A percentile compares a stretch with the other conserved stretches of the same genome.
phyloP scores from a whole-genome alignment of 1,140 invertebrate genomes.

The Drosophila baimaii region DNA sequence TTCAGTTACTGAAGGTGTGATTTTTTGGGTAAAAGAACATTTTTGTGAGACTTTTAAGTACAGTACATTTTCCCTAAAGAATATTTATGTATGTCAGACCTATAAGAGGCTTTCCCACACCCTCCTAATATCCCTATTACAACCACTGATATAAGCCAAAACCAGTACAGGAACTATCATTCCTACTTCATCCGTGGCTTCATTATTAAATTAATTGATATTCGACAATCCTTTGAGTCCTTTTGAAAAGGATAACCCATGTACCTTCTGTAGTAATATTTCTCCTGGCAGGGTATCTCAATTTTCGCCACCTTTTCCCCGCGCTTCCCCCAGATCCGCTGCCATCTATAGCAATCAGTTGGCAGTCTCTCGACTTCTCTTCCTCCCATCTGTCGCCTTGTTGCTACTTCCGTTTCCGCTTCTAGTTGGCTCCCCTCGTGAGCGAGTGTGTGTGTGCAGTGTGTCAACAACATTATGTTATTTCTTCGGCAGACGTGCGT shows the following conservation, averaged over 20 bases:
- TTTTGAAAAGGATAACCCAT: not conserved
- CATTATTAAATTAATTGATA: not conserved
- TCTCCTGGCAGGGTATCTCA: slow-evolving; percentile 2
- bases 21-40: not conserved
- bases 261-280: not conserved
- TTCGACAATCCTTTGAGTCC: not conserved
- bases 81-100: no score
- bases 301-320: slow-evolving; percentile 3
- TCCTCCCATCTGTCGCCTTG: slow-evolving; percentile 62
- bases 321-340: not conserved
- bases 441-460: slow-evolving; percentile 34
- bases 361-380: slow-evolving; percentile 29
- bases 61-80: no score
- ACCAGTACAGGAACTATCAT: not conserved
- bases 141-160: no score
- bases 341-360: slow-evolving; percentile 68
- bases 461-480: slow-evolving; percentile 78
- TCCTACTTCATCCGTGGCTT: no score
- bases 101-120: no score
- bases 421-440: slow-evolving; percentile 59
- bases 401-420: slow-evolving; percentile 76
- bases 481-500: slow-evolving; percentile 31
- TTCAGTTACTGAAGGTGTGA: not conserved
- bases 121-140: no score
- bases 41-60: not conserved